Evolutionary conservation across 2,797 vertebrate species (phyloP), one percentile per base, ranked within the genome.

Genomic region (Nyctalus aviator): DNA sequence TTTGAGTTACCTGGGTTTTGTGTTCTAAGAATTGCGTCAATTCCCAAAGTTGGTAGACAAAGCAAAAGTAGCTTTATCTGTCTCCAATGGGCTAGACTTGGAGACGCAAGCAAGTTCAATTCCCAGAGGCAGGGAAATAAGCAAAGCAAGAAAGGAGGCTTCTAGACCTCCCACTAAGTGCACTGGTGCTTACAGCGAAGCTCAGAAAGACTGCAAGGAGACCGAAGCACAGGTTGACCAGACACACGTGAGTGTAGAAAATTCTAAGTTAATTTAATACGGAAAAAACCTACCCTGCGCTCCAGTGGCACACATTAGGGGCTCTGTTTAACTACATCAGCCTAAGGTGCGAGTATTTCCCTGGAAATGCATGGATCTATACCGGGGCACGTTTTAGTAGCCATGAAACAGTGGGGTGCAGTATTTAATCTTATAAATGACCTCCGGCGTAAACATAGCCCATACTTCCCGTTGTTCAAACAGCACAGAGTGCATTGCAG

Each of bases 1-100:
- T 87, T 53, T 66, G n/a, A 84, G 44, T 62, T 62, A 76, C 91
- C 50, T 78, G 69, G 41, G 93, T 95, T 84, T 95, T 85, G 76
- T 41, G 27, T 96, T 96, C 95, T 82, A 77, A 92, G 82, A 94
- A 87, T 88, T 83, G 92, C 78, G 53, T 94, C 96, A 97, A 93
- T 84, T 73, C 82, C 75, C 83, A 83, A 85, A 96, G 79, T n/a
- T 59, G 72, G n/a, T 20, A 79, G 0, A 68, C 78, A 94, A 46
- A 62, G 84, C 69, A 90, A 83, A 79, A 79, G 79, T 8, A 37
- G 71, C 68, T 50, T 1, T 44, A 30, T 68, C 72, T 82, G 46
- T 69, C 77, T 62, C 92, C 27, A 48, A 27, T 41, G 72, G 46
- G 68, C 73, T n/a, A 46, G 35, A 62, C 83, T 32, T 82, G 59